phyloP scores from a whole-genome alignment of 1,140 invertebrate genomes.

The Saccostrea cuccullata region DNA sequence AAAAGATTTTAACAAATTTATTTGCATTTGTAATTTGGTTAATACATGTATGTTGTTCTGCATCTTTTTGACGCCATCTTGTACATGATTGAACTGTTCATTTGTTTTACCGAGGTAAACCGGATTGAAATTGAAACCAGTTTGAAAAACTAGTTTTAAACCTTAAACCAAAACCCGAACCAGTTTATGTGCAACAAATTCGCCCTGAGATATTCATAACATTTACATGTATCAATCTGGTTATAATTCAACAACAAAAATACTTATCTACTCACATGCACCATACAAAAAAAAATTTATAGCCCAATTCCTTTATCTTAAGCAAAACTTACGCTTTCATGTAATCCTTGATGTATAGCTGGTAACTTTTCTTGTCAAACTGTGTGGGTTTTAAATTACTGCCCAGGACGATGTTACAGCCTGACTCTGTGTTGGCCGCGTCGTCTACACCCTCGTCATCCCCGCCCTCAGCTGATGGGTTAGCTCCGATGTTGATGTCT shows the following conservation, averaged over 20 bases:
- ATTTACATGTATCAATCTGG: too few species aligned
- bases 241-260: background rate
- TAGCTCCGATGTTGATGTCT: constrained; percentile 32
- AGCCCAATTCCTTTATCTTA: background rate
- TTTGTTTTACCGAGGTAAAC: too few species aligned
- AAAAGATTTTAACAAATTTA: too few species aligned
- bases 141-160: too few species aligned
- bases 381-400: constrained; percentile 39
- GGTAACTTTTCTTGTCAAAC: constrained; percentile 46
- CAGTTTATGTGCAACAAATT: too few species aligned
- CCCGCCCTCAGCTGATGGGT: constrained; percentile 37
- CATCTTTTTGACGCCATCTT: too few species aligned
- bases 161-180: too few species aligned
- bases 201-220: too few species aligned
- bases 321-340: constrained; percentile 38
- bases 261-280: background rate
- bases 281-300: background rate
- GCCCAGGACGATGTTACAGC: constrained; percentile 17
- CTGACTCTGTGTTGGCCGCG: constrained; percentile 7
- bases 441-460: constrained; percentile 8
- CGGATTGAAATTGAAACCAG: too few species aligned
- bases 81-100: too few species aligned
- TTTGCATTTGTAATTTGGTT: too few species aligned
- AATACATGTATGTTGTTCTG: too few species aligned
- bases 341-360: constrained; percentile 27